A percentile compares a stretch with the other conserved stretches of the same genome.
These are phyloP conservation scores for Philotrypesis tridentata DNA, from an alignment of 1,140 invertebrate genomes.

Conservation along the genomic window DNA sequence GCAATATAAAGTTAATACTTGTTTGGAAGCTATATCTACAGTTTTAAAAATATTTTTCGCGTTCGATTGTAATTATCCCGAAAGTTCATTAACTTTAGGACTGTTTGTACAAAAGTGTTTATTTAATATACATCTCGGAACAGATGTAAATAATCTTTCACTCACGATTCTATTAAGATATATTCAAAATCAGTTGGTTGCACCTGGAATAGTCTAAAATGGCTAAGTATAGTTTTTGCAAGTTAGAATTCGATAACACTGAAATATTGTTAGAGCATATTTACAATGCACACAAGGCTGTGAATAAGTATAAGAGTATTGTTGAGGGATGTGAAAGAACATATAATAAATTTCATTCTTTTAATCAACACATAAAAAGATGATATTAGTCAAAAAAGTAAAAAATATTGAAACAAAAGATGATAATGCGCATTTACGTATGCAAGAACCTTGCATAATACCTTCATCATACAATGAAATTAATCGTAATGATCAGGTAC, in stretches of 20 bases:
- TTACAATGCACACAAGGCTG: not conserved
- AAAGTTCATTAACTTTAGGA: not conserved
- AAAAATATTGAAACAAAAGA: no score
- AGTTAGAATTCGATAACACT: not conserved
- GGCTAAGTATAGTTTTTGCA: not conserved
- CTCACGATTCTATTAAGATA: not conserved
- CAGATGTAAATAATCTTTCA: not conserved
- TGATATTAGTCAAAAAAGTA: not conserved
- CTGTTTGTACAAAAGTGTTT: not conserved
- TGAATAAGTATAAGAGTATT: not conserved
- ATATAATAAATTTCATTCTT: not conserved
- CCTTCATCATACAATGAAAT: no score
- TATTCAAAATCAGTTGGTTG: not conserved
- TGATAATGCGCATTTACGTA: not conserved
- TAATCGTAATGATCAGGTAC: no score
- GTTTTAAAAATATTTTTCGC: constrained; percentile 34
- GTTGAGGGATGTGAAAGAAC: not conserved
- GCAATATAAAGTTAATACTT: not conserved
- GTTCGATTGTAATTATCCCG: constrained; percentile 37
- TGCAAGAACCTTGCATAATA: no score
- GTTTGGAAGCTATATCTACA: constrained; percentile 15
- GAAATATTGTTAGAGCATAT: constrained; percentile 7
- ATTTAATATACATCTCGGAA: not conserved
- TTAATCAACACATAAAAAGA: not conserved
- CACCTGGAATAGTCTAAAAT: not conserved